phyloP scores from a whole-genome alignment of 2,797 vertebrate genomes.

The Girardinus metallicus region DNA sequence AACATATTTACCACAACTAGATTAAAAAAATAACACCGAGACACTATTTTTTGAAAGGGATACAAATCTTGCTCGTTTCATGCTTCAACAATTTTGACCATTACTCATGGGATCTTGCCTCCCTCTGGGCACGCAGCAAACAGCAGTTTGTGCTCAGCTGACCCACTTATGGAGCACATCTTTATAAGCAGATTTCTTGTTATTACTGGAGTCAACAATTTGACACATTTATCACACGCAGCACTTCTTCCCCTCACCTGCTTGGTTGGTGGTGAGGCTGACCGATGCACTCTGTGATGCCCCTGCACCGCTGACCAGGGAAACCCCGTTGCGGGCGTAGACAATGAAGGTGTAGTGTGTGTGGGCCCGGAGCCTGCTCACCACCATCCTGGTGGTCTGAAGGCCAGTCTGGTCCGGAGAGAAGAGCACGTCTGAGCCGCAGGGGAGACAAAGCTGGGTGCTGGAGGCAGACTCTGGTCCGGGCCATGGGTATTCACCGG shows the following conservation, averaged over 20 bases:
- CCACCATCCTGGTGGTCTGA: constrained; percentile 88
- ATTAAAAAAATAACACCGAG: background rate
- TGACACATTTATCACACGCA: constrained; percentile 38
- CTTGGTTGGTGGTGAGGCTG: constrained; percentile 98
- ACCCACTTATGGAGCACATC: constrained; percentile 58
- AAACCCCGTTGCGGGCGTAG: constrained; percentile 93
- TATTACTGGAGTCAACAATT: constrained; percentile 35
- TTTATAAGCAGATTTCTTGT: constrained; percentile 49
- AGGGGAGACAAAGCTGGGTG: constrained; percentile 87
- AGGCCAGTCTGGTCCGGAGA: constrained; percentile 88
- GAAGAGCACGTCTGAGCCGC: constrained; percentile 89
- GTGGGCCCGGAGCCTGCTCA: constrained; percentile 95
- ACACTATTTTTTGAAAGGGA: background rate
- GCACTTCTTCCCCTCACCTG: constrained; percentile 82
- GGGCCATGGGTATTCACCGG: constrained; percentile 42
- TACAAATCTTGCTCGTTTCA: constrained; percentile 27
- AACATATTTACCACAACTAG: background rate
- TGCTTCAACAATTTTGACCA: constrained; percentile 38
- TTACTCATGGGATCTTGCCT: constrained; percentile 39
- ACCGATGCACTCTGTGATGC: constrained; percentile 91
- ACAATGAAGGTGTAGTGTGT: constrained; percentile 98
- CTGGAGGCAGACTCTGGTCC: constrained; percentile 75
- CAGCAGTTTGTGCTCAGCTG: constrained; percentile 59
- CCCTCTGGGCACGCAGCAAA: constrained; percentile 34
- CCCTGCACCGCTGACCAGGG: constrained; percentile 84